phyloP scores from a whole-genome alignment of 2,113 vertebrate species.

The Tragelaphus scriptus region DNA sequence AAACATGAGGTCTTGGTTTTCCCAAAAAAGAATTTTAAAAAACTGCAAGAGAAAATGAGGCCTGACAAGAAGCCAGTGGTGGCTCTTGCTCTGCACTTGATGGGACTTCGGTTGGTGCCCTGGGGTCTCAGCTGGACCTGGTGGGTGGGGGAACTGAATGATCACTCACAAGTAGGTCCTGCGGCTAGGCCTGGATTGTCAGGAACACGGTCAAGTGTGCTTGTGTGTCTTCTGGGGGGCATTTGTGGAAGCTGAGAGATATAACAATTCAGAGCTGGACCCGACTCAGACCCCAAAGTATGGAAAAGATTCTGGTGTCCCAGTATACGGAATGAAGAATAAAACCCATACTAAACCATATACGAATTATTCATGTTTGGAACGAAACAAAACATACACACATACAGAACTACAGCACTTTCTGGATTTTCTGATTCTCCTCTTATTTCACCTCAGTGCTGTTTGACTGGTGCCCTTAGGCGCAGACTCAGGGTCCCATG shows the following conservation, averaged over 20 bases:
- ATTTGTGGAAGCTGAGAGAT: not conserved
- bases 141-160: not conserved
- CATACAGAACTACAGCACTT: not conserved
- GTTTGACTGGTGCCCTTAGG: not conserved
- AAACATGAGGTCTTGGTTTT: not conserved
- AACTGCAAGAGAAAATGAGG: not conserved
- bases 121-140: not conserved
- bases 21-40: not conserved
- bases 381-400: not conserved
- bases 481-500: not conserved
- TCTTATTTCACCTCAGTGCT: not conserved
- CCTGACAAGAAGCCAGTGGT: not conserved
- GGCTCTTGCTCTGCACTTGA: not conserved
- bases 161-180: rapidly evolving
- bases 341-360: not conserved
- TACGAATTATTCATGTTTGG: not conserved
- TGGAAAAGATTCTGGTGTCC: not conserved
- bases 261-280: not conserved
- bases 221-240: not conserved
- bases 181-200: not conserved
- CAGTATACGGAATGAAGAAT: not conserved
- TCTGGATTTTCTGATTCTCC: not conserved
- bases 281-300: not conserved
- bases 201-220: not conserved
- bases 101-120: not conserved